Conservation (phyloP, 1,140 invertebrate genomes). For the Dryas iulia region DNA sequence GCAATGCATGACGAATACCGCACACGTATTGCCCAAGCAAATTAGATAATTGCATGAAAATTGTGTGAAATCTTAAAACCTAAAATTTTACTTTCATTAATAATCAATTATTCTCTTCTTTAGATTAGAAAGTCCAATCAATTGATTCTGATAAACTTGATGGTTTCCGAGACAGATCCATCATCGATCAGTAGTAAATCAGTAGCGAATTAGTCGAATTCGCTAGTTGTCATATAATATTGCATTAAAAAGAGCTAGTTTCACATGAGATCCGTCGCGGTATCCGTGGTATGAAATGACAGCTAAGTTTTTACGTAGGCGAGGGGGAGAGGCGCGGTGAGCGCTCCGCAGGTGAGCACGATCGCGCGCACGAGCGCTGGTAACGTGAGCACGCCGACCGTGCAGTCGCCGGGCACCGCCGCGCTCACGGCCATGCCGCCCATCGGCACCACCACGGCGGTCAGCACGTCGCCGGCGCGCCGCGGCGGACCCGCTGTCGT, state of each 20-base stretch:
- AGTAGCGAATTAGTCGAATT: conserved; percentile 26
- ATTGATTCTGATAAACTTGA: conserved; percentile 5
- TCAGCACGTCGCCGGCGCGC: conserved; percentile 50
- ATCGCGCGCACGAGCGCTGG: conserved; percentile 76
- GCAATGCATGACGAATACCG: conserved; percentile 36
- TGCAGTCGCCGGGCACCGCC: conserved; percentile 63
- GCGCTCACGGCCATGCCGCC: conserved; percentile 47
- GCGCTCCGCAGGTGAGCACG: conserved; percentile 63
- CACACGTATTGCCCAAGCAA: conserved; percentile 15
- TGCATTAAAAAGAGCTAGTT: conserved; percentile 25
- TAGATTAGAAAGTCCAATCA: conserved; percentile 18
- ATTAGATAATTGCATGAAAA: conserved; percentile 14
- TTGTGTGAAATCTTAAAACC: neutral
- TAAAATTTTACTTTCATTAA: neutral
- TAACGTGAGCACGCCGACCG: conserved; percentile 66
- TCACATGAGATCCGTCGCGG: neutral
- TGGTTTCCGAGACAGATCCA: conserved; percentile 14
- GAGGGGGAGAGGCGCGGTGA: conserved; percentile 76
- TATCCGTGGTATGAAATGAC: neutral
- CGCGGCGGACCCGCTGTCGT: conserved; percentile 83
- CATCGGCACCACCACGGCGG: conserved; percentile 39
- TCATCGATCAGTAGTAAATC: conserved; percentile 18
- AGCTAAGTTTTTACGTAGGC: conserved; percentile 42
- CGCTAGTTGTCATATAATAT: conserved; percentile 29
- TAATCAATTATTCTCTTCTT: neutral